Evolutionary conservation across 2,888 invertebrate genomes (phyloP).

Genomic region (Lobophora halterata): DNA sequence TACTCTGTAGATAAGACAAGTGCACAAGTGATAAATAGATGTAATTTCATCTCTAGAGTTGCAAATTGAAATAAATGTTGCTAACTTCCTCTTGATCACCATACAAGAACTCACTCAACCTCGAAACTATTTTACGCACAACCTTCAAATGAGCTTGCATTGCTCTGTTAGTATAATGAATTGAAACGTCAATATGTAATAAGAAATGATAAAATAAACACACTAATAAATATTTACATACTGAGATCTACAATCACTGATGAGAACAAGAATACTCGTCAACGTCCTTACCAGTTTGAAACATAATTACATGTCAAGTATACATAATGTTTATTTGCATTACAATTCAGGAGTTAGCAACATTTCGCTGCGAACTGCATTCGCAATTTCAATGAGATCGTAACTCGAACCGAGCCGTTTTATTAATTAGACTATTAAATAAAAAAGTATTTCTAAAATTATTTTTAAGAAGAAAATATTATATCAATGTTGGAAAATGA

Average conservation of each 20-base stretch:
- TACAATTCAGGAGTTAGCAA: slow-evolving; percentile 59
- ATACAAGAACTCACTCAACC: slow-evolving; percentile 44
- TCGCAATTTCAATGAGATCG: slow-evolving; percentile 62
- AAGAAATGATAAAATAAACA: slow-evolving; percentile 28
- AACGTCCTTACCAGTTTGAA: slow-evolving; percentile 29
- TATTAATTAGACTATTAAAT: slow-evolving; percentile 56
- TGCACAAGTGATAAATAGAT: neutral
- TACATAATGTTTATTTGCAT: slow-evolving; percentile 12
- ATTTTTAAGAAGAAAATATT: slow-evolving; percentile 22
- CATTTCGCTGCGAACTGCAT: slow-evolving; percentile 53
- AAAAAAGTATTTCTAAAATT: slow-evolving; percentile 44
- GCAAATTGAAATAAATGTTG: slow-evolving; percentile 55
- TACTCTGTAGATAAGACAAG: slow-evolving; percentile 1
- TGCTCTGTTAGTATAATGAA: slow-evolving; percentile 38
- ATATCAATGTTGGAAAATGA: slow-evolving; percentile 39
- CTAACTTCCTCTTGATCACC: slow-evolving; percentile 51
- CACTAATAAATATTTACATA: slow-evolving; percentile 43
- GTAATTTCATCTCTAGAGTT: slow-evolving; percentile 25
- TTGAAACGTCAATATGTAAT: slow-evolving; percentile 31
- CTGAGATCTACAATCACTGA: slow-evolving; percentile 42
- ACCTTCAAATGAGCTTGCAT: slow-evolving; percentile 67
- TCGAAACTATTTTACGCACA: slow-evolving; percentile 65
- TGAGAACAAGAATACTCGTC: slow-evolving; percentile 31
- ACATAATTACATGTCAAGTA: slow-evolving; percentile 18
- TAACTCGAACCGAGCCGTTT: slow-evolving; percentile 54